Conservation (phyloP, 1,140 invertebrate genomes). For the Ostrea edulis region DNA sequence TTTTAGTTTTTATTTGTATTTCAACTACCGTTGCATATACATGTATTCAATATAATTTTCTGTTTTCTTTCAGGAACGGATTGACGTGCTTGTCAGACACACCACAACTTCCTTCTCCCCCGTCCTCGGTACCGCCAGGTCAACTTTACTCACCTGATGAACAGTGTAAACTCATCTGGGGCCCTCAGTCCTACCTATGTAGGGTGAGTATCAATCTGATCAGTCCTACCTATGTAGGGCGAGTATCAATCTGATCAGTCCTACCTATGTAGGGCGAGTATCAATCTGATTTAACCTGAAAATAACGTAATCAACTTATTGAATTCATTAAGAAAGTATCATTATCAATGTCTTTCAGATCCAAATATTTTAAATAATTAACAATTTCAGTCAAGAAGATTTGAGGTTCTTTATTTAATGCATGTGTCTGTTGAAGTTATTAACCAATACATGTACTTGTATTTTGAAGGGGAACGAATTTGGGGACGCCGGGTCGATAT, state of each 20-base stretch:
- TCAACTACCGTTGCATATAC: not conserved
- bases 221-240: conserved; percentile 70
- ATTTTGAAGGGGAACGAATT: conserved; percentile 64
- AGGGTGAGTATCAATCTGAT: conserved; percentile 61
- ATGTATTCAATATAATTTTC: not conserved
- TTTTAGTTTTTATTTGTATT: no score
- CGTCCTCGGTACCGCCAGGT: conserved; percentile 57
- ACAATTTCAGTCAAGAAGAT: no score
- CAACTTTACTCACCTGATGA: conserved; percentile 66
- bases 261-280: conserved; percentile 68
- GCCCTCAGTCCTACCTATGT: conserved; percentile 67
- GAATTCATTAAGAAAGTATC: no score
- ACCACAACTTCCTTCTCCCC: no score
- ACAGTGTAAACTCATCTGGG: conserved; percentile 72
- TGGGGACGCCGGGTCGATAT: conserved; percentile 63
- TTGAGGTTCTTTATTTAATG: no score
- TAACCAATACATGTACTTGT: not conserved
- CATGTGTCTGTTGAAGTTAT: no score
- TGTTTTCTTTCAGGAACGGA: not conserved
- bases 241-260: conserved; percentile 54
- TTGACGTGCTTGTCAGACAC: not conserved
- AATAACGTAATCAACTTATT: no score
- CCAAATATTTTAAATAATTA: no score
- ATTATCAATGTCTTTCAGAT: no score
- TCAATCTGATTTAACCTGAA: conserved; percentile 33